Percentiles rank a stretch among this genome's conserved stretches.
Conservation (phyloP, 1,140 invertebrate species). For the Bemisia tabaci region DNA sequence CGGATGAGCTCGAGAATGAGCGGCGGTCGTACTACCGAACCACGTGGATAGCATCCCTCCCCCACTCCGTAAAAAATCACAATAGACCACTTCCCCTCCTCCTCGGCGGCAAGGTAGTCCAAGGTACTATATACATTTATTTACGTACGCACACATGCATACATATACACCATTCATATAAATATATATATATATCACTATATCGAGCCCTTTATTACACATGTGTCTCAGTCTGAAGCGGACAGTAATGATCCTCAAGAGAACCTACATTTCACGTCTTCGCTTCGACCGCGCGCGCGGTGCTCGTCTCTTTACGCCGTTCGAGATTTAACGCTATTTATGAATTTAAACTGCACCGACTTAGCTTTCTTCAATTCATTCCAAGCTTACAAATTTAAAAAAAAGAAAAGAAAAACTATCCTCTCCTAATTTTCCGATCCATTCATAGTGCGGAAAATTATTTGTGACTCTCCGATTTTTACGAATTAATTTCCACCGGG, state of each 20-base stretch:
- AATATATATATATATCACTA: conserved; percentile 1
- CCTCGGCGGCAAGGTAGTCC: not conserved
- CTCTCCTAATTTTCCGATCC: not conserved
- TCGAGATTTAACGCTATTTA: not conserved
- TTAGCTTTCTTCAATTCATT: not conserved
- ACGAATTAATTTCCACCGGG: too few species aligned
- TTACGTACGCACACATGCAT: not conserved
- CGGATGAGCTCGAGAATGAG: too few species aligned
- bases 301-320: not conserved
- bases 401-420: not conserved
- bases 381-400: not conserved
- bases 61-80: not conserved
- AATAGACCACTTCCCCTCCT: not conserved
- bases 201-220: not conserved
- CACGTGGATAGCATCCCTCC: not conserved
- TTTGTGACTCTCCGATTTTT: too few species aligned
- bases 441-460: too few species aligned
- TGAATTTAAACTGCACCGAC: not conserved
- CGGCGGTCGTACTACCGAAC: too few species aligned
- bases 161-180: not conserved
- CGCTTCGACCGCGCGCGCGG: not conserved
- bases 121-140: not conserved
- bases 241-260: not conserved
- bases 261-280: not conserved
- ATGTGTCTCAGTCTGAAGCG: not conserved